phyloP scores from a whole-genome alignment of 2,113 vertebrate genomes.

The Cepphus grylle region DNA sequence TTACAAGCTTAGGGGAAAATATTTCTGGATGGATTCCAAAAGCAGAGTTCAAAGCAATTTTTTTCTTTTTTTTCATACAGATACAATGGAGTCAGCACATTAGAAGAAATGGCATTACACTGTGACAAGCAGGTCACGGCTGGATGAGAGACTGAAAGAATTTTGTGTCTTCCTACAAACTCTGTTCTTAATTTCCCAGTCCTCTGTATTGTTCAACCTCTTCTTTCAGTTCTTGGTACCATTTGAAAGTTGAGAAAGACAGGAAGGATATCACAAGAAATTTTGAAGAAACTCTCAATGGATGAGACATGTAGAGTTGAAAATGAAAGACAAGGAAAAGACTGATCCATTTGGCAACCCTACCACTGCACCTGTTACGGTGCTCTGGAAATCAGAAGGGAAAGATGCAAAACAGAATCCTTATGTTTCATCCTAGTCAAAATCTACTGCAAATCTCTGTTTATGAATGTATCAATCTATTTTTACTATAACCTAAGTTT shows the following conservation, averaged over 20 bases:
- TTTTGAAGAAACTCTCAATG: background rate
- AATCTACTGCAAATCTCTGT: background rate
- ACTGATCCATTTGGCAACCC: background rate
- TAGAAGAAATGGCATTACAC: background rate
- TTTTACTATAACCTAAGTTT: background rate
- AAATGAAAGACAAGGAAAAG: background rate
- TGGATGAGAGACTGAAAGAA: background rate
- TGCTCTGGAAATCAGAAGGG: background rate
- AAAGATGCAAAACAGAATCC: background rate
- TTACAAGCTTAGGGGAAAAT: background rate
- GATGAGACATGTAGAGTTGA: background rate
- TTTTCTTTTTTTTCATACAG: background rate
- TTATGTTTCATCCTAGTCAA: background rate
- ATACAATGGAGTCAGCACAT: background rate
- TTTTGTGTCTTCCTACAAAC: background rate
- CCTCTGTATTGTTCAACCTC: background rate
- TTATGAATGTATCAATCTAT: background rate
- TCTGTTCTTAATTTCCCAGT: background rate
- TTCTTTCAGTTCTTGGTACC: background rate
- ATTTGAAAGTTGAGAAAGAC: background rate
- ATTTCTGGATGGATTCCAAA: constrained; percentile 18
- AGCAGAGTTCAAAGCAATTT: background rate
- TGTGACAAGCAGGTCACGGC: background rate
- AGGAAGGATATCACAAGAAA: background rate
- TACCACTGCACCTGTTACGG: background rate